phyloP scores from a whole-genome alignment of 1,140 invertebrate genomes.

The Megathymus violae region DNA sequence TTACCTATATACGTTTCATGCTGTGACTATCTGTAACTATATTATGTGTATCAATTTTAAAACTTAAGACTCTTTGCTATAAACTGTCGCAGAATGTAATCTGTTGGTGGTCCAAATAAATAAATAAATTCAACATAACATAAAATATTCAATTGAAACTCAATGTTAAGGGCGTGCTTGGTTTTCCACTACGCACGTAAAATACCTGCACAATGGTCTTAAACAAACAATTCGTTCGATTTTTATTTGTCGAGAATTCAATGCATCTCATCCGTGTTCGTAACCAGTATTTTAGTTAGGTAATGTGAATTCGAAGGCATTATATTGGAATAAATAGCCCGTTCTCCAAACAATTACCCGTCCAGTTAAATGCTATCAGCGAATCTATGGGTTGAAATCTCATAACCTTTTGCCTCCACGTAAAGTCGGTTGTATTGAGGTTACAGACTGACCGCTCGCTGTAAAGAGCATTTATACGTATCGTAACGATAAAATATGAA shows the following conservation, averaged over 20 bases:
- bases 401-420: slow-evolving; percentile 77
- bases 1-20: too few relatives aligned
- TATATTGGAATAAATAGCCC: slow-evolving; percentile 72
- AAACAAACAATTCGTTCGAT: slow-evolving; percentile 8
- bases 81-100: too few relatives aligned
- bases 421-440: slow-evolving; percentile 54
- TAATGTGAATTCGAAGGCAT: slow-evolving; percentile 65
- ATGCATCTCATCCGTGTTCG: slow-evolving; percentile 51
- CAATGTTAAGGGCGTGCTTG: too few relatives aligned
- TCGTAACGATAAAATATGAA: slow-evolving; percentile 33
- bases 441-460: slow-evolving; percentile 48
- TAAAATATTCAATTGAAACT: too few relatives aligned
- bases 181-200: slow-evolving; percentile 3
- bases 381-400: slow-evolving; percentile 76
- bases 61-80: too few relatives aligned
- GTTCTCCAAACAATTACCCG: slow-evolving; percentile 72
- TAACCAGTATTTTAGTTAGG: slow-evolving; percentile 66
- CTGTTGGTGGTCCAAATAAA: too few relatives aligned
- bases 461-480: slow-evolving; percentile 48
- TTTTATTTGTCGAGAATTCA: slow-evolving; percentile 48
- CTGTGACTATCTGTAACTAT: too few relatives aligned
- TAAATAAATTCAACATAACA: too few relatives aligned
- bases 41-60: too few relatives aligned
- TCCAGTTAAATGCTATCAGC: slow-evolving; percentile 75
- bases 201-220: neutral